These are phyloP conservation scores for Carterocephalus palaemon DNA, from an alignment of 2,888 invertebrate genomes.

Conservation along the genomic window DNA sequence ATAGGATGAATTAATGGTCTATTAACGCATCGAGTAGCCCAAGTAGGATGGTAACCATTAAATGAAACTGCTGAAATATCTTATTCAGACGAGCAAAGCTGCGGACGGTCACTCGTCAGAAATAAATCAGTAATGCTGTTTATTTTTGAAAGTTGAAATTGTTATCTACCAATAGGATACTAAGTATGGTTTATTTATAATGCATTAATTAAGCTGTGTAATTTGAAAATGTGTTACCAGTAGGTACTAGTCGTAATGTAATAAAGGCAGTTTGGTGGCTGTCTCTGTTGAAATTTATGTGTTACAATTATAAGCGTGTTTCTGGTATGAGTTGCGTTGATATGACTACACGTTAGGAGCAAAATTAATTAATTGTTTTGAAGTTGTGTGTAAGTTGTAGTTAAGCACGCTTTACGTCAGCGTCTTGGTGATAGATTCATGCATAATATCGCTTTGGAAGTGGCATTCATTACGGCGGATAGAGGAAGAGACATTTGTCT, in stretches of 20 bases:
- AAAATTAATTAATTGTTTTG: conserved; percentile 16
- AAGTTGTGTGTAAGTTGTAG: conserved; percentile 1
- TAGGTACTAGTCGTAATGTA: conserved; percentile 8
- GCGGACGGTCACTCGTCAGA: no score
- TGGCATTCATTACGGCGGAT: conserved; percentile 46
- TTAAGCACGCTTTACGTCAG: neutral
- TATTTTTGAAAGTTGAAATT: no score
- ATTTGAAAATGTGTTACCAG: no score
- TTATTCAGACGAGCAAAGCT: no score
- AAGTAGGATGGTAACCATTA: no score
- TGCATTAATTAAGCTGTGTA: no score
- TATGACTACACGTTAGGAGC: neutral
- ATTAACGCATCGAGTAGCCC: no score
- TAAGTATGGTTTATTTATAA: no score
- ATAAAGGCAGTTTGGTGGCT: conserved; percentile 10
- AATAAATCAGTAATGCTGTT: no score
- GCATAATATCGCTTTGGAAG: conserved; percentile 36
- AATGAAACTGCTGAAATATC: no score
- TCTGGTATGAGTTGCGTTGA: conserved; percentile 8
- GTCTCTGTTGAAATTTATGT: conserved; percentile 16
- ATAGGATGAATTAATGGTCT: no score
- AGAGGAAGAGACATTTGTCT: conserved; percentile 34
- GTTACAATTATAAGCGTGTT: conserved; percentile 18
- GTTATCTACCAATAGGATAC: no score
- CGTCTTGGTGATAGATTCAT: conserved; percentile 1